These are phyloP conservation scores for Lasiommata megera DNA, from an alignment of 2,888 invertebrate species.

Conservation along the genomic window DNA sequence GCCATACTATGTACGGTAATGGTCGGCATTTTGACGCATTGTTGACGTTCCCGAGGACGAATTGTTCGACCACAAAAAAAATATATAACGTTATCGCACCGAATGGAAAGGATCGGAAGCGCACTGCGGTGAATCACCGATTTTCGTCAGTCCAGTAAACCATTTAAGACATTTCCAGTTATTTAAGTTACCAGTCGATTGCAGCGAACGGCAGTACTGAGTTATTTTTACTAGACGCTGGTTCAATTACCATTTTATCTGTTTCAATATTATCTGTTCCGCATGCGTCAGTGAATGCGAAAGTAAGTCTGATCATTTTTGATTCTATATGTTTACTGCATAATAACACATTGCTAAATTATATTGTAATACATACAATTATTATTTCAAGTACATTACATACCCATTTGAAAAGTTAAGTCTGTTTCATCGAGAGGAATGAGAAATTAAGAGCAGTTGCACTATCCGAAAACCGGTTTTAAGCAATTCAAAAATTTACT, in stretches of 20 bases:
- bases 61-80: slow-evolving; percentile 39
- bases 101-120: slow-evolving; percentile 25
- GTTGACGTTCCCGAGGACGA: slow-evolving; percentile 49
- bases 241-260: slow-evolving; percentile 12
- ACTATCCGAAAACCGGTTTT: too few species aligned
- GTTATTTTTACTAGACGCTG: slow-evolving; percentile 14
- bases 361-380: too few species aligned
- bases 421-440: too few species aligned
- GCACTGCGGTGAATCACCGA: slow-evolving; percentile 33
- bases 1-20: slow-evolving; percentile 69
- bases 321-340: neutral
- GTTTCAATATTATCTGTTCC: slow-evolving; percentile 13
- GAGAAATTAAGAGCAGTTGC: too few species aligned
- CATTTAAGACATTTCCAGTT: slow-evolving; percentile 25
- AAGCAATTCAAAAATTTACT: too few species aligned
- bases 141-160: slow-evolving; percentile 26
- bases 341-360: too few species aligned
- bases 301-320: slow-evolving; percentile 8
- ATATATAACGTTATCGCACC: slow-evolving; percentile 25
- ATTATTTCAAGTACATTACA: too few species aligned
- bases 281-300: slow-evolving; percentile 20
- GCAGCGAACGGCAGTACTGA: slow-evolving; percentile 8
- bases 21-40: slow-evolving; percentile 56
- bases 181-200: slow-evolving; percentile 21
- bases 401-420: too few species aligned